phyloP scores from a whole-genome alignment of 2,797 vertebrate species.

The Ptychadena robeensis region DNA sequence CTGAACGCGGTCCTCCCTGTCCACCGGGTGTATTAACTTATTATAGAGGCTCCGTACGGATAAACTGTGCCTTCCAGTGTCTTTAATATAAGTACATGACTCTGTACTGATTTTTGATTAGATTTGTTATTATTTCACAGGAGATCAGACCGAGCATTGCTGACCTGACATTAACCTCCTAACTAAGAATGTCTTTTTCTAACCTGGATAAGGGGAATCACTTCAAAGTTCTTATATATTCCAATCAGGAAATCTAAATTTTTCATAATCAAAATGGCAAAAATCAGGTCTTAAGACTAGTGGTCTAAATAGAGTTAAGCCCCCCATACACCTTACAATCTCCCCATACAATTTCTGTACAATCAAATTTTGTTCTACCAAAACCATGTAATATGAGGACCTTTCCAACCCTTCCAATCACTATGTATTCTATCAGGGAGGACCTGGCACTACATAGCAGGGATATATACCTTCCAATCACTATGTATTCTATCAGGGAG shows the following conservation, averaged over 20 bases:
- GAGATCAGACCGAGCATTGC: not conserved
- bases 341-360: too few relatives aligned
- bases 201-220: not conserved
- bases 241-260: not conserved
- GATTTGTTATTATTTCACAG: constrained; percentile 20
- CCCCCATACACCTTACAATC: too few relatives aligned
- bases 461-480: too few relatives aligned
- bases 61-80: constrained; percentile 1
- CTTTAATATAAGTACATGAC: constrained; percentile 16
- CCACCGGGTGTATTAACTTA: not conserved
- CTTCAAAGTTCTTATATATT: not conserved
- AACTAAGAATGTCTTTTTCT: not conserved
- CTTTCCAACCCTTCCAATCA: too few relatives aligned
- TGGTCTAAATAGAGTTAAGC: too few relatives aligned
- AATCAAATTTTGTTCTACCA: too few relatives aligned
- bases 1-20: not conserved
- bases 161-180: not conserved
- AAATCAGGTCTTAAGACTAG: too few relatives aligned
- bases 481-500: too few relatives aligned
- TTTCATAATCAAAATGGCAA: too few relatives aligned
- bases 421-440: too few relatives aligned
- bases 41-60: not conserved
- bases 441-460: too few relatives aligned
- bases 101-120: not conserved
- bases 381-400: too few relatives aligned